Conservation (phyloP, 2,888 invertebrate genomes). For the Amitus sp. region DNA sequence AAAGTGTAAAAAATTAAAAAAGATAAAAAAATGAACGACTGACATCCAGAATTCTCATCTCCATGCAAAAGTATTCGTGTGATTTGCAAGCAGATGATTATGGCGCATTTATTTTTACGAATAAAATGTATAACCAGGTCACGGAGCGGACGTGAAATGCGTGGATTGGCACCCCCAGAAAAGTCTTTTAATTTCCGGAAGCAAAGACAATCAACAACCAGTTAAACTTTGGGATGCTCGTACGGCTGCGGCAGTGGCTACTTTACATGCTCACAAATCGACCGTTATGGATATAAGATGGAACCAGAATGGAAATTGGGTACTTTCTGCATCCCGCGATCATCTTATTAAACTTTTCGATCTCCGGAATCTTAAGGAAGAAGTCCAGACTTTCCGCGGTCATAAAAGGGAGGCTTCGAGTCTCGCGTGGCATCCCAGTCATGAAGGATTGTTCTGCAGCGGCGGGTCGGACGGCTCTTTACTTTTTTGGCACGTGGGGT, state of each 20-base stretch:
- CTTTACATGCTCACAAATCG: slow-evolving; percentile 98
- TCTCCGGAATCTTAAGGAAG: slow-evolving; percentile 93
- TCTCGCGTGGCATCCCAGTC: slow-evolving; percentile 98
- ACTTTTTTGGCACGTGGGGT: slow-evolving; percentile 99
- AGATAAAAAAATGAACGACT: too few species aligned
- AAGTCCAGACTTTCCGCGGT: slow-evolving; percentile 96
- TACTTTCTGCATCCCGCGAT: slow-evolving; percentile 97
- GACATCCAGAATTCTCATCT: too few species aligned
- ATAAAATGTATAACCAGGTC: slow-evolving; percentile 70
- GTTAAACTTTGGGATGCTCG: slow-evolving; percentile 99
- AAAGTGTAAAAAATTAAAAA: too few species aligned
- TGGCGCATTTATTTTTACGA: neutral
- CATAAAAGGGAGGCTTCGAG: slow-evolving; percentile 99
- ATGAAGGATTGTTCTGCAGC: slow-evolving; percentile 96
- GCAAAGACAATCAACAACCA: slow-evolving; percentile 99
- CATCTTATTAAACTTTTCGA: slow-evolving; percentile 98
- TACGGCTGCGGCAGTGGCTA: slow-evolving; percentile 92
- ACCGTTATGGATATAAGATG: slow-evolving; percentile 99
- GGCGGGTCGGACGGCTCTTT: slow-evolving; percentile 99
- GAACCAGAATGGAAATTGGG: slow-evolving; percentile 99
- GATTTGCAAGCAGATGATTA: neutral
- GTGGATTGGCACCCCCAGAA: slow-evolving; percentile 99
- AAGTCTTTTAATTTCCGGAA: slow-evolving; percentile 95
- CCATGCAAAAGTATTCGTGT: neutral
- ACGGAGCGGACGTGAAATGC: slow-evolving; percentile 98